These are phyloP conservation scores for Epizoanthus ramosus DNA, from an alignment of 92 coral and sea anemone genomes.

Conservation along the genomic window DNA sequence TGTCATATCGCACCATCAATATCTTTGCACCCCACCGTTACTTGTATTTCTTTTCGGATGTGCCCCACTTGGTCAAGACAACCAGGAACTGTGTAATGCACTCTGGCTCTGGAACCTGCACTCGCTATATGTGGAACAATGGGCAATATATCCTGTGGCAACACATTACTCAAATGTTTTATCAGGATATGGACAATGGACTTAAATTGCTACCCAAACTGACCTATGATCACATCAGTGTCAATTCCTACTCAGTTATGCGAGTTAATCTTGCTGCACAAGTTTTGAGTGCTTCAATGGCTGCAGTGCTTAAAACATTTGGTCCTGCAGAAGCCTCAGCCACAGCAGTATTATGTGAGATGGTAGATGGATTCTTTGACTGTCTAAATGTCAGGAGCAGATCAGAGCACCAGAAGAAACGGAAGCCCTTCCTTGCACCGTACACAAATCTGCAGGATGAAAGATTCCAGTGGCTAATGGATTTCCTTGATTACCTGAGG, in stretches of 20 bases:
- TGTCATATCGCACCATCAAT: too few relatives aligned
- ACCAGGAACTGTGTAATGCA: too few relatives aligned
- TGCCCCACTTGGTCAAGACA: too few relatives aligned
- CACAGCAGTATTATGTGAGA: constrained; percentile 70
- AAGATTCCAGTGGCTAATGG: constrained; percentile 52
- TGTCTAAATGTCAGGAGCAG: constrained; percentile 73
- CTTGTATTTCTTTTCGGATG: too few relatives aligned
- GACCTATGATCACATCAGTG: constrained; percentile 72
- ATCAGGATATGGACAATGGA: constrained; percentile 65
- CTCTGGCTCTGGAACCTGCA: too few relatives aligned
- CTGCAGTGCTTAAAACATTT: constrained; percentile 63
- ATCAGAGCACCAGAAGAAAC: constrained; percentile 67
- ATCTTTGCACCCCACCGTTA: too few relatives aligned
- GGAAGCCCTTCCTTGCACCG: constrained; percentile 67
- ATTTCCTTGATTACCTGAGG: constrained; percentile 55
- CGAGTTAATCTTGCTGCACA: constrained; percentile 78
- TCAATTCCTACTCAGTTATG: constrained; percentile 69
- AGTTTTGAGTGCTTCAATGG: constrained; percentile 72
- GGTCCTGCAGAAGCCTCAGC: constrained; percentile 70
- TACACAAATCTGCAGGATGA: too few relatives aligned
- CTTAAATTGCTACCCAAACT: constrained; percentile 66
- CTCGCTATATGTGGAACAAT: too few relatives aligned
- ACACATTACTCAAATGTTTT: constrained; percentile 59
- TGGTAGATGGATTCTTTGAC: constrained; percentile 74
- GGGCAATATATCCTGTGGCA: constrained; percentile 69